Percentiles rank a stretch among this genome's conserved stretches.
Evolutionary conservation across 2,113 vertebrate genomes (phyloP).

Genomic region (Amblyopsis rosae): DNA sequence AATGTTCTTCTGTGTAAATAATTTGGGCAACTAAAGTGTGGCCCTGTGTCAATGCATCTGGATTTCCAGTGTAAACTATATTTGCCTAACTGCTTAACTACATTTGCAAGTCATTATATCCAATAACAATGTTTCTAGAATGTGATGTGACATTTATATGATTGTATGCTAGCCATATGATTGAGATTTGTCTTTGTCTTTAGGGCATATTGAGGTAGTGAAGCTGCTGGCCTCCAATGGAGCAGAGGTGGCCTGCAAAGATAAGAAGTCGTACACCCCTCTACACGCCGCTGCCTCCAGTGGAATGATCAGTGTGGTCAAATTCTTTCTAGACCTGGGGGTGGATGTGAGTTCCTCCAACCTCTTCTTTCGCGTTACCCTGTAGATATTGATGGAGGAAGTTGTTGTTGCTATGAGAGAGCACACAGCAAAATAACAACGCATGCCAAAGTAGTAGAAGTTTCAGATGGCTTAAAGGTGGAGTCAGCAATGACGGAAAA

Average conservation of each 20-base stretch:
- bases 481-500: too few relatives aligned
- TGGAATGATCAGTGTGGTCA: conserved; percentile 96
- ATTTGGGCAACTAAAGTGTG: too few relatives aligned
- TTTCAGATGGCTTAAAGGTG: too few relatives aligned
- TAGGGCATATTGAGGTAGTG: conserved; percentile 97
- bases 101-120: too few relatives aligned
- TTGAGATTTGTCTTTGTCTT: conserved; percentile 16
- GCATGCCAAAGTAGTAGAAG: too few relatives aligned
- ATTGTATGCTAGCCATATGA: neutral
- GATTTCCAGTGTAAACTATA: too few relatives aligned
- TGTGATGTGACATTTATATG: too few relatives aligned
- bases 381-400: neutral
- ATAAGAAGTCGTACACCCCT: conserved; percentile 96
- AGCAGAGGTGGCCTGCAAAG: conserved; percentile 95
- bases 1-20: too few relatives aligned
- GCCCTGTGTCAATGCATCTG: too few relatives aligned
- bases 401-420: neutral
- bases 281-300: conserved; percentile 95
- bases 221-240: conserved; percentile 92
- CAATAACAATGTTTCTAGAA: too few relatives aligned
- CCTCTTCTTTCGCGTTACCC: conserved; percentile 1
- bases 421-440: too few relatives aligned
- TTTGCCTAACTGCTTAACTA: too few relatives aligned
- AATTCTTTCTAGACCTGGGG: conserved; percentile 94
- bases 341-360: conserved; percentile 86